Evolutionary conservation across 2,113 vertebrate species (phyloP).

Genomic region (Phalacrocorax aristotelis): DNA sequence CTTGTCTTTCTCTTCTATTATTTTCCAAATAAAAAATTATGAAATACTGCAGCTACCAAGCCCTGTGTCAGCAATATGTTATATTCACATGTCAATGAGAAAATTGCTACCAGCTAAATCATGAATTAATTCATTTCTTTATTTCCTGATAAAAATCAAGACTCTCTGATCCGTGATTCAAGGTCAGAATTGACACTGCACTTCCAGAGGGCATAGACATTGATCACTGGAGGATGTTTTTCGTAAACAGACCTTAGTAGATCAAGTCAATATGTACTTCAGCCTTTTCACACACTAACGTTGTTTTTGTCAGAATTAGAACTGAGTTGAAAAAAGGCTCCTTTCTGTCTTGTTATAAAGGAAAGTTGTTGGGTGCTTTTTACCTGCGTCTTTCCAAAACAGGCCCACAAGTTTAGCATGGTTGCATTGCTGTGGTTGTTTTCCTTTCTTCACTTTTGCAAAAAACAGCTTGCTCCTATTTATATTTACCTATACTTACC

Average conservation of each 20-base stretch:
- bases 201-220: slow-evolving; percentile 15
- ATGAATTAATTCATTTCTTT: background rate
- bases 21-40: background rate
- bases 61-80: background rate
- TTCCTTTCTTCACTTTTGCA: background rate
- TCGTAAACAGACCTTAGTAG: slow-evolving; percentile 6
- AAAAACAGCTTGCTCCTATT: background rate
- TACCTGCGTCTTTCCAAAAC: background rate
- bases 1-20: background rate
- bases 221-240: slow-evolving; percentile 38
- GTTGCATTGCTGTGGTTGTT: accelerated
- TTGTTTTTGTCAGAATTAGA: background rate
- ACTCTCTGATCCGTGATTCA: background rate
- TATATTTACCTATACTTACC: background rate
- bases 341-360: background rate
- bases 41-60: background rate
- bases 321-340: background rate
- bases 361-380: background rate
- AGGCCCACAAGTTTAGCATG: background rate
- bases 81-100: background rate
- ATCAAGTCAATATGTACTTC: slow-evolving; percentile 36
- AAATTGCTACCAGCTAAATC: background rate
- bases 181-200: slow-evolving; percentile 30
- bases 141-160: slow-evolving; percentile 16
- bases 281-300: background rate